phyloP scores from a whole-genome alignment of 2,888 invertebrate species.

The Eretmocerus hayati region DNA sequence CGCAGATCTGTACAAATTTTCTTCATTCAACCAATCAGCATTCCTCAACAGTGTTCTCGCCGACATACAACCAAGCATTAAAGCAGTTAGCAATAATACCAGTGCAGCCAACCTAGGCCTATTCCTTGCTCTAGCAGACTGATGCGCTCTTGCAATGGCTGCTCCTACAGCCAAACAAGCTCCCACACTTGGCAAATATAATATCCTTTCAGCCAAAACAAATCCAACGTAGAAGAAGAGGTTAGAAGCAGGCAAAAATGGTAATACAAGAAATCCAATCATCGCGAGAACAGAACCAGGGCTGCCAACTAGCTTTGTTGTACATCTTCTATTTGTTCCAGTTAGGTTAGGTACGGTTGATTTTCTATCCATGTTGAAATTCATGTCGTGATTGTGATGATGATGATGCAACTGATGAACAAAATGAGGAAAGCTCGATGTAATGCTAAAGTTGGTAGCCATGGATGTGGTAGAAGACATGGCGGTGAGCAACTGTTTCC shows the following conservation, averaged over 20 bases:
- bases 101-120: constrained; percentile 34
- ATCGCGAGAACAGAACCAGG: constrained; percentile 25
- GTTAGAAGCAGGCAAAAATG: constrained; percentile 94
- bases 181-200: constrained; percentile 94
- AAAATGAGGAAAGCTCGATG: not conserved
- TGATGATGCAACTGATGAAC: too few relatives aligned
- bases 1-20: constrained; percentile 85
- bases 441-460: too few relatives aligned
- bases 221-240: constrained; percentile 97
- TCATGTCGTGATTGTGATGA: too few relatives aligned
- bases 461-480: not conserved
- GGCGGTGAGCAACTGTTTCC: not conserved
- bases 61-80: constrained; percentile 62
- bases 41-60: constrained; percentile 76
- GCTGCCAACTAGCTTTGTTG: not conserved
- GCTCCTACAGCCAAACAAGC: constrained; percentile 82
- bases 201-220: constrained; percentile 91
- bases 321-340: too few relatives aligned
- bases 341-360: too few relatives aligned
- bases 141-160: constrained; percentile 44
- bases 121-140: constrained; percentile 40
- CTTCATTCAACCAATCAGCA: constrained; percentile 88
- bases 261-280: constrained; percentile 68
- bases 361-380: too few relatives aligned
- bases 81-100: constrained; percentile 47